These are phyloP conservation scores for Drosophila ezoana DNA, from an alignment of 2,888 invertebrate genomes.

Conservation along the genomic window DNA sequence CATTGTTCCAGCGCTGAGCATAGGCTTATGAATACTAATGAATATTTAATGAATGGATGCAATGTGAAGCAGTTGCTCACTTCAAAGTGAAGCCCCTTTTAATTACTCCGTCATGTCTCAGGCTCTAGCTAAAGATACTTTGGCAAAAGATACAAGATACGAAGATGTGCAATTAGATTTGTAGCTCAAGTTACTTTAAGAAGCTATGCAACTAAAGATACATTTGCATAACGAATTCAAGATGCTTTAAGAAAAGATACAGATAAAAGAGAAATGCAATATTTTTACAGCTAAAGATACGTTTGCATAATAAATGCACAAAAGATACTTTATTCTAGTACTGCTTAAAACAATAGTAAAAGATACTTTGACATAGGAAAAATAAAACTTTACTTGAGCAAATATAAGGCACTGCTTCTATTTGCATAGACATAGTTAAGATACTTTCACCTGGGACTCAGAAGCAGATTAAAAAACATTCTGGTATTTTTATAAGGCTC, in stretches of 20 bases:
- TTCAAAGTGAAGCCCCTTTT: not conserved
- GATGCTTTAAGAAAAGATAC: too few species aligned
- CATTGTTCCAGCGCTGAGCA: not conserved
- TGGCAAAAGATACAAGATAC: not conserved
- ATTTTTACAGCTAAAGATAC: too few species aligned
- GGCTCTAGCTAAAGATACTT: not conserved
- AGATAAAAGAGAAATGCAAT: not conserved
- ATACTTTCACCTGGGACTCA: not conserved
- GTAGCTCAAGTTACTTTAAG: not conserved
- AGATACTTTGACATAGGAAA: not conserved
- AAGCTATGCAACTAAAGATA: too few species aligned
- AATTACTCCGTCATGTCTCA: not conserved
- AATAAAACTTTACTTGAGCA: not conserved
- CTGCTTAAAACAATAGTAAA: not conserved
- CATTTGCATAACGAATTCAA: not conserved
- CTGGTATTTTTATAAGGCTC: constrained; percentile 3
- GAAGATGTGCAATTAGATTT: not conserved
- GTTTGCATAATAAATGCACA: not conserved
- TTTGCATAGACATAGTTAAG: not conserved
- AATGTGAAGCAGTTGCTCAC: not conserved
- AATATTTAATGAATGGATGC: not conserved
- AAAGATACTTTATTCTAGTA: not conserved
- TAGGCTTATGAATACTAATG: constrained; percentile 17
- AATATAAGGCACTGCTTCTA: not conserved
- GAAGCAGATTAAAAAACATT: not conserved